Conservation (phyloP, 2,113 vertebrate species). For the Ramphastos sulfuratus region DNA sequence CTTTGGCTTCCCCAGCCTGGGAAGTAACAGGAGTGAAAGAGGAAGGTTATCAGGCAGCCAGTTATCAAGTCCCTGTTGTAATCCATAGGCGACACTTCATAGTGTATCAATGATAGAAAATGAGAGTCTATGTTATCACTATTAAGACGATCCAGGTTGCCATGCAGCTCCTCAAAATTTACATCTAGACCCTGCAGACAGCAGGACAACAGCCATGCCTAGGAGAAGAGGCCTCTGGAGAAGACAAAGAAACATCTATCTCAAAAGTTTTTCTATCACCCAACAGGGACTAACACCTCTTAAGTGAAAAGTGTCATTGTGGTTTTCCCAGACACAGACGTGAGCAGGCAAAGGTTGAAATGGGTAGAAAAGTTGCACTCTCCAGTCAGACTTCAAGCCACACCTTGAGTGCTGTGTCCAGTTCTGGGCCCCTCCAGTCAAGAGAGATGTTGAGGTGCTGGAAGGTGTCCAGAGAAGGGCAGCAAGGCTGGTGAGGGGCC, state of each 20-base stretch:
- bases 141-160: background rate
- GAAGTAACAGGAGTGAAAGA: background rate
- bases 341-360: background rate
- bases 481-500: too few species aligned
- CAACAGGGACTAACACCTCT: background rate
- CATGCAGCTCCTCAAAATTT: background rate
- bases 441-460: too few species aligned
- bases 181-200: background rate
- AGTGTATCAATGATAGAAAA: background rate
- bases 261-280: background rate
- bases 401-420: too few species aligned
- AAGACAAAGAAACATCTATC: background rate
- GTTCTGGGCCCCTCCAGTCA: too few species aligned
- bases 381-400: background rate
- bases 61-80: background rate
- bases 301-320: rapidly evolving
- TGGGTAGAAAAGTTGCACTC: background rate
- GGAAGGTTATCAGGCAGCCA: background rate
- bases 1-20: constrained; percentile 98
- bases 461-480: too few species aligned
- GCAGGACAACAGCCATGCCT: background rate
- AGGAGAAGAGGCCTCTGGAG: background rate
- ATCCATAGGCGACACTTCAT: background rate
- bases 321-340: background rate
- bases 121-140: background rate